A percentile compares a stretch with the other conserved stretches of the same genome.
These are phyloP conservation scores for Rachycentron canadum DNA, from an alignment of 2,797 vertebrate genomes.

Conservation along the genomic window DNA sequence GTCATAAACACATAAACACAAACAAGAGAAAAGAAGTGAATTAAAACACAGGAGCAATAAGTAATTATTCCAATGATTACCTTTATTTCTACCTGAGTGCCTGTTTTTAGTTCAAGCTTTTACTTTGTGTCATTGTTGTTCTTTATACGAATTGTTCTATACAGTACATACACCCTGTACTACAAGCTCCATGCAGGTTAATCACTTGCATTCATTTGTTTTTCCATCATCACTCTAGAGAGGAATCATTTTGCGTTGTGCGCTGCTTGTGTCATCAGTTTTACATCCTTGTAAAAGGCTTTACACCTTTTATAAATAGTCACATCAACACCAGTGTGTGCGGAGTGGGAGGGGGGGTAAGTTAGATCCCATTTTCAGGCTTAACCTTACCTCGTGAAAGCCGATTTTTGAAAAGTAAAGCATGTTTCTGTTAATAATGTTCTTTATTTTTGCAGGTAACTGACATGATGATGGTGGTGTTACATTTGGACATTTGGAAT, in stretches of 20 bases:
- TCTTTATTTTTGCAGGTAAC: slow-evolving; percentile 11
- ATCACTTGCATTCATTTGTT: slow-evolving; percentile 11
- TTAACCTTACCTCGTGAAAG: not conserved
- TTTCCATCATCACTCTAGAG: slow-evolving; percentile 50
- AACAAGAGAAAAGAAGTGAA: too few species aligned
- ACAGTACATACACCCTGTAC: not conserved
- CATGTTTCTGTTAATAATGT: not conserved
- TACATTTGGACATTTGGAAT: not conserved
- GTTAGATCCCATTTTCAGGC: not conserved
- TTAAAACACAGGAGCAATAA: too few species aligned
- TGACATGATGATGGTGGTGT: not conserved
- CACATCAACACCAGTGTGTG: slow-evolving; percentile 11
- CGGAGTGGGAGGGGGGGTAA: not conserved
- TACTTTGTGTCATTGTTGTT: too few species aligned
- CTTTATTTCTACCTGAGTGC: too few species aligned
- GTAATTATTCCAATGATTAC: too few species aligned
- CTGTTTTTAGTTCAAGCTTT: too few species aligned
- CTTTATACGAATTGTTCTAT: not conserved
- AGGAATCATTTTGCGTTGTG: slow-evolving; percentile 32
- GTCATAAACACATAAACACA: too few species aligned
- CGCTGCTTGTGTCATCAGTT: slow-evolving; percentile 46
- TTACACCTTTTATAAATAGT: slow-evolving; percentile 53
- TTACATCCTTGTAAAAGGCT: slow-evolving; percentile 18
- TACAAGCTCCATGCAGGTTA: not conserved
- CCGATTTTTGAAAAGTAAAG: too few species aligned